Percentiles rank a stretch among this genome's conserved stretches.
Conservation (phyloP, 2,113 vertebrate genomes). For the Anguilla rostrata region DNA sequence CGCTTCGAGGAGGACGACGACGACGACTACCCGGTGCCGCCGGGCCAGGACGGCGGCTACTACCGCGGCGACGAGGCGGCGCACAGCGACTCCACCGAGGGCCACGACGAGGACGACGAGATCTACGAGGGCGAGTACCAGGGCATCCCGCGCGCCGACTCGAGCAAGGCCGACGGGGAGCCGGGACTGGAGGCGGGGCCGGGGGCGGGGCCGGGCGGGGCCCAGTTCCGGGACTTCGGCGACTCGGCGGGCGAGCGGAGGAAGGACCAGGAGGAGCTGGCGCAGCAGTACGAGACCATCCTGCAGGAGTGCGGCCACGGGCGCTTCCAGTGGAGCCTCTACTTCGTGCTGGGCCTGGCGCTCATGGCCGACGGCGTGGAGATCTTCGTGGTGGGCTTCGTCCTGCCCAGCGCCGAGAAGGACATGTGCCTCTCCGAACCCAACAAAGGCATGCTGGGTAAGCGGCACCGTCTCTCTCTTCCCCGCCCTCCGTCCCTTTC, state of each 20-base stretch:
- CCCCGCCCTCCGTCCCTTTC: neutral
- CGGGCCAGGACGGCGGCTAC: slow-evolving; percentile 67
- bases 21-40: slow-evolving; percentile 71
- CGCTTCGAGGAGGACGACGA: slow-evolving; percentile 95
- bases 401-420: slow-evolving; percentile 92
- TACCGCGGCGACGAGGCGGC: slow-evolving; percentile 85
- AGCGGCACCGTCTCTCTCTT: slow-evolving; percentile 47
- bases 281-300: slow-evolving; percentile 93
- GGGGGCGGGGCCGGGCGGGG: slow-evolving; percentile 72
- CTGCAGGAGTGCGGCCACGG: slow-evolving; percentile 96
- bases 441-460: slow-evolving; percentile 95
- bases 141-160: slow-evolving; percentile 92
- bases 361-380: slow-evolving; percentile 98
- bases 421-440: slow-evolving; percentile 96
- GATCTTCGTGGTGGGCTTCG: slow-evolving; percentile 93
- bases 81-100: slow-evolving; percentile 90
- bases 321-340: slow-evolving; percentile 96
- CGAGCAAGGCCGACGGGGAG: slow-evolving; percentile 79
- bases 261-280: slow-evolving; percentile 82
- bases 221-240: slow-evolving; percentile 85
- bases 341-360: slow-evolving; percentile 87
- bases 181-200: slow-evolving; percentile 67
- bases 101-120: slow-evolving; percentile 91
- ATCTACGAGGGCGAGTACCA: slow-evolving; percentile 98
- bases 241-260: slow-evolving; percentile 69